A percentile compares a stretch with the other conserved stretches of the same genome.
Evolutionary conservation across 1,140 invertebrate species (phyloP).

Genomic region (Drosophila neocordata): DNA sequence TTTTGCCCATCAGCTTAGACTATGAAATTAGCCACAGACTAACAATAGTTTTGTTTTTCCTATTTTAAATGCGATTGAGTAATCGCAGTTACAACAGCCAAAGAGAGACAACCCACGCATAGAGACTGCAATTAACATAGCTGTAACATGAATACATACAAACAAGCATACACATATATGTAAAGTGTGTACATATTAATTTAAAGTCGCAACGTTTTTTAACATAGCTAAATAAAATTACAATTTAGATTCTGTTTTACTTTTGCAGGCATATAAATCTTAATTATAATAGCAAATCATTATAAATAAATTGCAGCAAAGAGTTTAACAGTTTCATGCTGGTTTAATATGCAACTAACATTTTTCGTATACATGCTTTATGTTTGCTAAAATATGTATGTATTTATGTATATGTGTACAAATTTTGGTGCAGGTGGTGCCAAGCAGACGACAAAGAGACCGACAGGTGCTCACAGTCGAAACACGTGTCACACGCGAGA

Average conservation of each 20-base stretch:
- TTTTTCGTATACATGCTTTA: conserved; percentile 17
- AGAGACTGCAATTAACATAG: conserved; percentile 61
- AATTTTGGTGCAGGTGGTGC: conserved; percentile 1
- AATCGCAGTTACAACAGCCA: conserved; percentile 61
- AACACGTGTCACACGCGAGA: conserved; percentile 6
- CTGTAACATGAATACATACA: conserved; percentile 13
- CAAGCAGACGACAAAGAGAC: not conserved
- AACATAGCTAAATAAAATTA: not conserved
- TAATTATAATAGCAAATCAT: not conserved
- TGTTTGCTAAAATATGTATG: conserved; percentile 2
- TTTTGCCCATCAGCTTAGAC: conserved; percentile 13
- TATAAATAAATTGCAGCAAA: no score
- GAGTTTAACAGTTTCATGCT: no score
- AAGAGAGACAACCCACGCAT: conserved; percentile 56
- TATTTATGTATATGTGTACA: not conserved
- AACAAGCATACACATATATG: not conserved
- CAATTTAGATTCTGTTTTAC: not conserved
- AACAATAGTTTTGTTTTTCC: conserved; percentile 44
- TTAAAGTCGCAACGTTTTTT: not conserved
- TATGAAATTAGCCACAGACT: conserved; percentile 41
- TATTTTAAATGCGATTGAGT: conserved; percentile 40
- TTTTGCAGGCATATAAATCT: not conserved
- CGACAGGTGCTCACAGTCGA: not conserved
- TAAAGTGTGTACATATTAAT: not conserved
- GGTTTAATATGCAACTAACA: not conserved